Evolutionary conservation across 2,888 invertebrate species (phyloP), one percentile per base, ranked within the genome.

Genomic region (Drosophila pullipes): DNA sequence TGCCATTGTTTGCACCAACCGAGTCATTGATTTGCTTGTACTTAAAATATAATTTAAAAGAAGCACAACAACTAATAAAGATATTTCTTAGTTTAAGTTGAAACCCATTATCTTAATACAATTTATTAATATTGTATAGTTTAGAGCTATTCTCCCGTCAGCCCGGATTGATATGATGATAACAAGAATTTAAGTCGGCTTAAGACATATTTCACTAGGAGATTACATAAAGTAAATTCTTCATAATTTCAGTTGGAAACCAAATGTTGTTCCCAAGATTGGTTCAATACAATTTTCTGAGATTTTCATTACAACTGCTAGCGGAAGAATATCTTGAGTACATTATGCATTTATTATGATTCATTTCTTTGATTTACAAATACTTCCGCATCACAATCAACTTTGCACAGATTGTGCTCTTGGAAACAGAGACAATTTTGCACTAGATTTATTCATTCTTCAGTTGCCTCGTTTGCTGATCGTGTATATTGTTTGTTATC

Each of bases 401-500:
- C 39, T 54, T 58, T 53, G 39, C 67, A 58, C 67, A 58, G 30
- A 62, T 22, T 37, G 25, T 47, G 60, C 31, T 49, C 16, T 60
- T 47, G 41, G 35, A 25, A 39, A n/a, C 39, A 39, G n/a, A 10
- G 37, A 11, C n/a, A n/a, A 53, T 66, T 76, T 62, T 52, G 47
- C 50, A 44, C 69, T 55, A 54, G 39, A 41, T 65, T 33, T 35
- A 41, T 58, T 57, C 37, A 57, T 39, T 57, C 41, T 69, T 47
- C 1, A 37, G 31, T 18, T 65, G 41, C 49, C 47, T 33, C 28
- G 41, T 69, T 72, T 58, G 75, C 53, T 69, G 70, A 57, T 70
- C 76, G 70, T 49, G 18, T 55, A 35, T 65, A 25, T 49, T 41
- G 41, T 58, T 62, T 68, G 69, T 62, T 66, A 76, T 44, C 60